These are phyloP conservation scores for Megaceryle maxima DNA, from an alignment of 2,113 vertebrate genomes.

Conservation along the genomic window DNA sequence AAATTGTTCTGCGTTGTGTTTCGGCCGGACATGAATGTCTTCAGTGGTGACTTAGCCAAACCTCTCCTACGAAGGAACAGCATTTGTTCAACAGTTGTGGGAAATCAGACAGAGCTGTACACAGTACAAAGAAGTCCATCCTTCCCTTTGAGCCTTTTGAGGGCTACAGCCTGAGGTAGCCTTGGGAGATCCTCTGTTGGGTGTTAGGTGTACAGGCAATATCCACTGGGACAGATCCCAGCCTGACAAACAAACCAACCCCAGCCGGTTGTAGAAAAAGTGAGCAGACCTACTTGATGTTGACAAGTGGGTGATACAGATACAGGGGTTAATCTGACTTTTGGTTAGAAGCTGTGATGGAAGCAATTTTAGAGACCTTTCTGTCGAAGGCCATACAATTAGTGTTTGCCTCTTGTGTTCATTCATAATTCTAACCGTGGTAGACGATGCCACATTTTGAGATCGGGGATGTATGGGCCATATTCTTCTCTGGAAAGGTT, in stretches of 20 bases:
- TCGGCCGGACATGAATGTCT: not conserved
- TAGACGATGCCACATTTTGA: not conserved
- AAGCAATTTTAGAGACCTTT: not conserved
- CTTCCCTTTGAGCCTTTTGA: not conserved
- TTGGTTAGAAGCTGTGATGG: not conserved
- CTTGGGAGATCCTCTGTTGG: not conserved
- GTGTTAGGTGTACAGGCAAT: not conserved
- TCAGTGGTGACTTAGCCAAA: not conserved
- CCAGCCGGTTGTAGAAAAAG: not conserved
- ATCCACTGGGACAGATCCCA: not conserved
- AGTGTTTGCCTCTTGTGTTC: not conserved
- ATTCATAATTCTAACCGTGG: not conserved
- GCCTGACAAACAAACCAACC: not conserved
- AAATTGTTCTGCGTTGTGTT: not conserved
- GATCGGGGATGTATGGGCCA: not conserved
- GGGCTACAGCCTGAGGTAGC: not conserved
- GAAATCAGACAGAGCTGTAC: not conserved
- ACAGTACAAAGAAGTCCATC: not conserved
- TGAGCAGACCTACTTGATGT: not conserved
- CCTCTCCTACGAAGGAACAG: not conserved
- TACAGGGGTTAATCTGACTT: not conserved
- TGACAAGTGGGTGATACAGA: not conserved
- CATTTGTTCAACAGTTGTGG: slow-evolving; percentile 51
- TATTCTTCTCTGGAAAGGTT: not conserved
- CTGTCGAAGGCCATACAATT: not conserved